A percentile compares a stretch with the other conserved stretches of the same genome.
Conservation (phyloP, 1,140 invertebrate genomes). For the Zaprionus nigranus region DNA sequence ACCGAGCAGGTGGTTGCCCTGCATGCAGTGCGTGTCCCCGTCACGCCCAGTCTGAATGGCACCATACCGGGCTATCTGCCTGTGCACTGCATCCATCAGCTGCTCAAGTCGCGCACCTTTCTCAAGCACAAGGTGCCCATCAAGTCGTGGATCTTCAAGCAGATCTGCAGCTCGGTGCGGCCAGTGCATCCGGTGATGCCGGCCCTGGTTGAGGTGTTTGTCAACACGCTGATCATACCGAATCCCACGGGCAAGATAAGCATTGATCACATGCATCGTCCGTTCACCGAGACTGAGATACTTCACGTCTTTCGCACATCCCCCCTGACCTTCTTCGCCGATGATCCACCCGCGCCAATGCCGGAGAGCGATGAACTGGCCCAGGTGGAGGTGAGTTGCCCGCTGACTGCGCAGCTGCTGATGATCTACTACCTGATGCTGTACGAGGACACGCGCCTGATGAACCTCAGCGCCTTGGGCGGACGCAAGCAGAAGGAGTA, state of each 20-base stretch:
- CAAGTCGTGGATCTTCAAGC: slow-evolving; percentile 97
- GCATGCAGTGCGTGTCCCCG: slow-evolving; percentile 97
- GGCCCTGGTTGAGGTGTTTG: slow-evolving; percentile 97
- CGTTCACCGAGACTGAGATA: slow-evolving; percentile 96
- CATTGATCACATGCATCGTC: slow-evolving; percentile 93
- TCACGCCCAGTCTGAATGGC: slow-evolving; percentile 95
- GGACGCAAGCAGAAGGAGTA: slow-evolving; percentile 94
- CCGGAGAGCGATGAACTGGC: slow-evolving; percentile 62
- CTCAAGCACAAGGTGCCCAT: slow-evolving; percentile 98
- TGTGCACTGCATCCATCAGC: slow-evolving; percentile 98
- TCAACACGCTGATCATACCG: slow-evolving; percentile 95
- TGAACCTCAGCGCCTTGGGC: slow-evolving; percentile 90
- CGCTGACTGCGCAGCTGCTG: slow-evolving; percentile 94
- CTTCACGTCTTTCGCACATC: slow-evolving; percentile 92
- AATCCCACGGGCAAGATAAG: slow-evolving; percentile 85
- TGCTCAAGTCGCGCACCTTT: slow-evolving; percentile 97
- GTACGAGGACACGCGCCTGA: slow-evolving; percentile 95
- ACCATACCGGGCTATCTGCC: slow-evolving; percentile 96
- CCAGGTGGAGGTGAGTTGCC: slow-evolving; percentile 85
- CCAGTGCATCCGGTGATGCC: slow-evolving; percentile 97
- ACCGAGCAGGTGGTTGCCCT: slow-evolving; percentile 98
- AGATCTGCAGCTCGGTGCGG: slow-evolving; percentile 93
- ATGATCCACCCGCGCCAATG: slow-evolving; percentile 74
- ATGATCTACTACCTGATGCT: slow-evolving; percentile 96
- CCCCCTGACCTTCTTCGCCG: slow-evolving; percentile 86